Evolutionary conservation across 2,797 vertebrate species (phyloP).

Genomic region (Danio choprae): DNA sequence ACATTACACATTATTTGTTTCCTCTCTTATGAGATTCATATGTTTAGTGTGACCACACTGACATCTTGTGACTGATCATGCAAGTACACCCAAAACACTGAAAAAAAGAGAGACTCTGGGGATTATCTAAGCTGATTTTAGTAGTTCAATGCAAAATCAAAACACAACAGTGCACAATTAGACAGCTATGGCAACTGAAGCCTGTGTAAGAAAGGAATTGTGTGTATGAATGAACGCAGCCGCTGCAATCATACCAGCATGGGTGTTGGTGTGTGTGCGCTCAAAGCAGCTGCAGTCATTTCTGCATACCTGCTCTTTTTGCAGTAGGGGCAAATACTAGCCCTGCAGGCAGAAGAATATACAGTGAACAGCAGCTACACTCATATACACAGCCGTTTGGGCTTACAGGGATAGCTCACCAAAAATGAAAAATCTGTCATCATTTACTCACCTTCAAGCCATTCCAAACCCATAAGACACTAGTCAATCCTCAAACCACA

Average conservation of each 20-base stretch:
- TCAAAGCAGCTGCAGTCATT: conserved; percentile 34
- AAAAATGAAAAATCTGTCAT: too few relatives aligned
- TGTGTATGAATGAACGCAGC: conserved; percentile 36
- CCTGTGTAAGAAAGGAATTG: conserved; percentile 19
- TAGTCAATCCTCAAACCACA: too few relatives aligned
- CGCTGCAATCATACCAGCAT: conserved; percentile 41
- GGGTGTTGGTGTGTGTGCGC: conserved; percentile 1
- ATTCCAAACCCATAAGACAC: too few relatives aligned
- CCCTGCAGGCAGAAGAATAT: conserved; percentile 63
- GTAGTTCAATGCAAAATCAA: conserved; percentile 8
- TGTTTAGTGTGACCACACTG: conserved; percentile 2
- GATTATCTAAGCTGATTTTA: conserved; percentile 2
- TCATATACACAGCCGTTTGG: background rate
- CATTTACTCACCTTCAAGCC: too few relatives aligned
- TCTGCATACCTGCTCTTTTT: conserved; percentile 64
- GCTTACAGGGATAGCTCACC: too few relatives aligned
- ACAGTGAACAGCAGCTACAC: conserved; percentile 45
- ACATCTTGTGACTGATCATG: conserved; percentile 33
- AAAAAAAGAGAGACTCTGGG: background rate
- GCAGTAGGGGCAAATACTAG: conserved; percentile 66
- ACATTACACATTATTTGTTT: background rate
- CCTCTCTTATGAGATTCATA: background rate
- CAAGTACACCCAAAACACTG: background rate
- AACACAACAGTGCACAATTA: conserved; percentile 29
- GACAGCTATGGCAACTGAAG: conserved; percentile 16